Base-by-base conservation (phyloP, 2,113 vertebrate species). In the Anarrhichthys ocellatus region DNA sequence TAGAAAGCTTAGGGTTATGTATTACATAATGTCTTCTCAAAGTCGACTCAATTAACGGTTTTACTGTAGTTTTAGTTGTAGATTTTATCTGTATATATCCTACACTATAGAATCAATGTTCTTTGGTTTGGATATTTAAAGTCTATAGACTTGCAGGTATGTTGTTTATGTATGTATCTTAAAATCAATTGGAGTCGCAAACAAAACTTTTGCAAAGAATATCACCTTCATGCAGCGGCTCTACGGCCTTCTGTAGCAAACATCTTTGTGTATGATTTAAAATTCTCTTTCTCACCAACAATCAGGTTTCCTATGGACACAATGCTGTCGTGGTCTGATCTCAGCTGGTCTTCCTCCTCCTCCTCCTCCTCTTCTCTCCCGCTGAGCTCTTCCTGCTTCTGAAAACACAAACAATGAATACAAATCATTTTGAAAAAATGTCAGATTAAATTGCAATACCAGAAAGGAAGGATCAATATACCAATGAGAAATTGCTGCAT, bases 251-350 rank as follows among this genome's bases (percentile, higher is more conserved):
- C 56, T 61, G 27, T 8, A 32, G 17, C 58, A 58, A 58, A 58
- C 54, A 34, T 61, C 20, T 64, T 38, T 20, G 24, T 48, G 3
- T 18, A 46, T 11, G 27, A 22, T 48, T 56, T 56, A 0, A 27
- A 61, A 32, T 4, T 2, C 0, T 6, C 18, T 11, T 17, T 44
- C 84, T 88, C 67, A 94, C 91, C 87, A 44, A 73, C 78, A 22
- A 81, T 68, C 48, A 83, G 64, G 9, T 82, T 80, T 50, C 74
- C 82, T 3, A 48, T 36, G 20, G 86, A 87, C 1, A 22, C 20
- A 0, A 81, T 32, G 50, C 84, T 76, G 0, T 88, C 88, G 0
- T 0, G 48, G 44, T 83, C 86, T 0, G 67, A 76, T 8, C 29
- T 78, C 66, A 65, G 76, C 48, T 73, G 50, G 2, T 87, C 84